Evolutionary conservation across 2,797 vertebrate genomes (phyloP).

Genomic region (Emydoidea blandingii): DNA sequence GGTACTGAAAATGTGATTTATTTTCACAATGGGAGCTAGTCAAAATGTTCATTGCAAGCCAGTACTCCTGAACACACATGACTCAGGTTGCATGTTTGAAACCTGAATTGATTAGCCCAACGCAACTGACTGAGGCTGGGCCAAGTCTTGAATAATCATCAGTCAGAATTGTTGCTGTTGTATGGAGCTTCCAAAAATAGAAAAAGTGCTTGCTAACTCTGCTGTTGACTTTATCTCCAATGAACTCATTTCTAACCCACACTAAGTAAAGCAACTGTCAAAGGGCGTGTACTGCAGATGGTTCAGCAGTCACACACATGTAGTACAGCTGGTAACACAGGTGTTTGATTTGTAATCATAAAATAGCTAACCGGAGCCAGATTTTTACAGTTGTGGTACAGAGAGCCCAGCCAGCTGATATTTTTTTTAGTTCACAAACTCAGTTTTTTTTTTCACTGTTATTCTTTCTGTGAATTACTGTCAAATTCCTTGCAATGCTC

Average conservation of each 20-base stretch:
- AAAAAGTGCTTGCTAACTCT: slow-evolving; percentile 76
- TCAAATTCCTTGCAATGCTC: not conserved
- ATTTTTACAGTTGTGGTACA: not conserved
- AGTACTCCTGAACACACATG: slow-evolving; percentile 39
- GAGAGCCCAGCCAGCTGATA: slow-evolving; percentile 31
- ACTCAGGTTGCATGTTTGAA: slow-evolving; percentile 8
- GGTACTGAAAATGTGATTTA: not conserved
- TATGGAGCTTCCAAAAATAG: slow-evolving; percentile 64
- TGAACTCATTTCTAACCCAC: slow-evolving; percentile 77
- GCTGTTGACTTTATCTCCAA: slow-evolving; percentile 78
- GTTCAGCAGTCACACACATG: slow-evolving; percentile 67
- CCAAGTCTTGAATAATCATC: slow-evolving; percentile 63
- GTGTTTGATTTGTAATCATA: slow-evolving; percentile 74
- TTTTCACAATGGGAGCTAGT: not conserved
- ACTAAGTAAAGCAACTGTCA: slow-evolving; percentile 78
- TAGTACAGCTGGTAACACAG: slow-evolving; percentile 69
- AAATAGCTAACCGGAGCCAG: slow-evolving; percentile 55
- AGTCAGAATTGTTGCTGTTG: slow-evolving; percentile 45
- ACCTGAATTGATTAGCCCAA: slow-evolving; percentile 51
- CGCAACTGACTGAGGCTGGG: not conserved
- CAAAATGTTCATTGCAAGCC: not conserved
- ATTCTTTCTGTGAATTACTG: not conserved
- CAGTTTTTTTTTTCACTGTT: not conserved
- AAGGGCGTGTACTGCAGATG: slow-evolving; percentile 72
- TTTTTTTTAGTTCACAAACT: slow-evolving; percentile 46